These are phyloP conservation scores for Stramonita haemastoma DNA, from an alignment of 2,888 invertebrate genomes.

Conservation along the genomic window DNA sequence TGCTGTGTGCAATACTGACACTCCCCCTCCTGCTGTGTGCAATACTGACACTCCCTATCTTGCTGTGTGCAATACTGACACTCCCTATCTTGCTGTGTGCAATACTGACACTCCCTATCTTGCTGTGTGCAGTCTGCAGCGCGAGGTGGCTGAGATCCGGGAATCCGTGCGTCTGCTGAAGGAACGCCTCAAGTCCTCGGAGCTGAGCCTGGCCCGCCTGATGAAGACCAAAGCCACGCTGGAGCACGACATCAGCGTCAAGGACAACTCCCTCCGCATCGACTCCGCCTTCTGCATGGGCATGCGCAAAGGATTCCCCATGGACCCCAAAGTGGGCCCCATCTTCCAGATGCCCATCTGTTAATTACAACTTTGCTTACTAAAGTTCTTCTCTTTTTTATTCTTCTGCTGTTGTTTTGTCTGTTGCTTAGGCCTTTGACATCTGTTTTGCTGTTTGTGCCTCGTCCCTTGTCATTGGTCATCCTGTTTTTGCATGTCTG, in stretches of 20 bases:
- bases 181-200: conserved; percentile 84
- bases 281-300: conserved; percentile 96
- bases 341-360: conserved; percentile 76
- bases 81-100: no score
- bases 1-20: no score
- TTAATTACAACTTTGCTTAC: conserved; percentile 45
- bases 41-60: no score
- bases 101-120: no score
- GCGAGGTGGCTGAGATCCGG: conserved; percentile 90
- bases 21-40: no score
- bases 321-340: conserved; percentile 76
- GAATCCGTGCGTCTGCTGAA: conserved; percentile 89
- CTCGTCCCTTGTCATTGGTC: no score
- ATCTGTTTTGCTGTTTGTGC: no score
- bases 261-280: conserved; percentile 92
- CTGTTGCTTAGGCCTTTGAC: no score
- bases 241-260: conserved; percentile 90
- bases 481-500: no score
- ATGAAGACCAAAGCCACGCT: conserved; percentile 89
- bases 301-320: conserved; percentile 92
- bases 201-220: conserved; percentile 79
- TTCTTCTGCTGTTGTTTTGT: no score
- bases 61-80: no score
- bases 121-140: conserved; percentile 83
- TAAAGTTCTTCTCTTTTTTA: no score